These are phyloP conservation scores for Harpagoxenus sublaevis DNA, from an alignment of 2,888 invertebrate genomes.

Conservation along the genomic window DNA sequence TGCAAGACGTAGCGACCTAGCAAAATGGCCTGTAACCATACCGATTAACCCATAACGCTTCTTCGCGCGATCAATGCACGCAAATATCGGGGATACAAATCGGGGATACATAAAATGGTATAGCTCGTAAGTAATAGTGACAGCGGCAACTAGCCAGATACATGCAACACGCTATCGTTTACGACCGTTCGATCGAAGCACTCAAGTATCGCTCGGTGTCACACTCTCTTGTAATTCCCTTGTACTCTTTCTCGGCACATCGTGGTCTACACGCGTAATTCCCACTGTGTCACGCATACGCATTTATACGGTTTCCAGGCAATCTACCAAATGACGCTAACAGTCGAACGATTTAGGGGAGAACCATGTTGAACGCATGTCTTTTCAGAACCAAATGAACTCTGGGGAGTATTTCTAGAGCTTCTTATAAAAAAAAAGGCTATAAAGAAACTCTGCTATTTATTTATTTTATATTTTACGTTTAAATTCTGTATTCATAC, in stretches of 20 bases:
- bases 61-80: neutral
- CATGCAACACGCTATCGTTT: conserved; percentile 62
- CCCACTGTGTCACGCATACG: conserved; percentile 59
- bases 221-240: conserved; percentile 5
- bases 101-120: conserved; percentile 1
- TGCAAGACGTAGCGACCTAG: neutral
- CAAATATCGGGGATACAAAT: neutral
- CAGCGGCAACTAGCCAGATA: conserved; percentile 4
- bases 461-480: conserved; percentile 7
- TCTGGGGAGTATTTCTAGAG: neutral
- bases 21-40: conserved; percentile 10
- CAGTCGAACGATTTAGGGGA: conserved; percentile 66
- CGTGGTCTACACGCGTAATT: conserved; percentile 23
- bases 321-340: conserved; percentile 75
- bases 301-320: conserved; percentile 59
- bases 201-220: conserved; percentile 43
- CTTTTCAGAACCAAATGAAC: conserved; percentile 4
- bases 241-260: conserved; percentile 23
- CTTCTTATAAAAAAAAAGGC: neutral
- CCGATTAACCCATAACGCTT: conserved; percentile 14
- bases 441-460: neutral
- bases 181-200: conserved; percentile 62
- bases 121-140: conserved; percentile 33
- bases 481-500: neutral
- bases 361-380: conserved; percentile 23